Evolutionary conservation across 2,888 invertebrate genomes (phyloP).

Genomic region (Lepidocyrtinus sp.): DNA sequence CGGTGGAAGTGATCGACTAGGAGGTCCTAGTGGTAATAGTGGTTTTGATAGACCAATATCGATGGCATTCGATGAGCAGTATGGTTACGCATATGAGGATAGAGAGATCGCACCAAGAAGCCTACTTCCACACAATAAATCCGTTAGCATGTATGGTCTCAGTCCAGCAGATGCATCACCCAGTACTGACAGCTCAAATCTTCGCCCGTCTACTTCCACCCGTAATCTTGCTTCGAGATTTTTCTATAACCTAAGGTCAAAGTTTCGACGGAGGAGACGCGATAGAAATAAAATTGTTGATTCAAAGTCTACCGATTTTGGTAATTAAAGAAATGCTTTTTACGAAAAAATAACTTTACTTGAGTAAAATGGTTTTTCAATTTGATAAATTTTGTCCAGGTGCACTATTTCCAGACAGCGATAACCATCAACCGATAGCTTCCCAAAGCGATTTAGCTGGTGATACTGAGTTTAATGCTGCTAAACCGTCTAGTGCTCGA

Average conservation of each 20-base stretch:
- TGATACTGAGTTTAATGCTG: slow-evolving; percentile 26
- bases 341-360: background rate
- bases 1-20: slow-evolving; percentile 24
- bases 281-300: slow-evolving; percentile 66
- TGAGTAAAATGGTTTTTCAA: no score
- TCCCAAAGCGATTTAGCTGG: slow-evolving; percentile 4
- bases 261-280: slow-evolving; percentile 60
- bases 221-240: slow-evolving; percentile 64
- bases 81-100: slow-evolving; percentile 48
- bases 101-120: slow-evolving; percentile 44
- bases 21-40: background rate
- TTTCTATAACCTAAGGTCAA: slow-evolving; percentile 65
- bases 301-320: slow-evolving; percentile 64
- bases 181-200: slow-evolving; percentile 32
- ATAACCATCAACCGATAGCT: background rate
- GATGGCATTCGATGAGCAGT: slow-evolving; percentile 51
- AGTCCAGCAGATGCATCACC: slow-evolving; percentile 7
- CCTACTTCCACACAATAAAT: slow-evolving; percentile 49
- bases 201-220: slow-evolving; percentile 33
- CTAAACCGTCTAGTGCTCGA: slow-evolving; percentile 35
- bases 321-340: slow-evolving; percentile 38
- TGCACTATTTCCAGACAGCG: slow-evolving; percentile 41
- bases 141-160: slow-evolving; percentile 67
- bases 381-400: slow-evolving; percentile 39
- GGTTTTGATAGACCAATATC: slow-evolving; percentile 54